phyloP scores from a whole-genome alignment of 2,888 invertebrate species.

The Malacosoma neustria region DNA sequence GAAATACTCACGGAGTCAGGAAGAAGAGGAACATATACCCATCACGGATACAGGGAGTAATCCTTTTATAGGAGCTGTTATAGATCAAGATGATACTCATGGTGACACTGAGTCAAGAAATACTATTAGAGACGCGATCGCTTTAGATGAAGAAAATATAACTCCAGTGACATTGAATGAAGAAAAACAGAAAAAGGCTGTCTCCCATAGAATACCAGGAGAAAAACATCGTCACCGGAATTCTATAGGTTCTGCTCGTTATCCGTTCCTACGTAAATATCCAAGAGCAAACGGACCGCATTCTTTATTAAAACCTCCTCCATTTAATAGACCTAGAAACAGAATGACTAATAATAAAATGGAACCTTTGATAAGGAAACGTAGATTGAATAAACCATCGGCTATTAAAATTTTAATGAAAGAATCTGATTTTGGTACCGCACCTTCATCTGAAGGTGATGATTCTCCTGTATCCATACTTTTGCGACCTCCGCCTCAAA shows the following conservation, averaged over 20 bases:
- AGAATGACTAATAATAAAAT: conserved; percentile 30
- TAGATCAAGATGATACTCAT: conserved; percentile 51
- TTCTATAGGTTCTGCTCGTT: conserved; percentile 31
- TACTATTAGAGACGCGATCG: conserved; percentile 31
- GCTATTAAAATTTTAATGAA: conserved; percentile 35
- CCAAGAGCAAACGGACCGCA: conserved; percentile 54
- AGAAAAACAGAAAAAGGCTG: conserved; percentile 35
- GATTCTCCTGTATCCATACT: conserved; percentile 34
- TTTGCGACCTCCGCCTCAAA: conserved; percentile 36
- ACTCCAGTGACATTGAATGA: conserved; percentile 27
- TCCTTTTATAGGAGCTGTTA: conserved; percentile 65
- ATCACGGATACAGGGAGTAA: conserved; percentile 55
- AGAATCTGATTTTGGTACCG: conserved; percentile 50
- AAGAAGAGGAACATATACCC: conserved; percentile 61
- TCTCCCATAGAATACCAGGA: conserved; percentile 28
- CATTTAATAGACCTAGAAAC: conserved; percentile 33
- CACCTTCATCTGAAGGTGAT: conserved; percentile 30
- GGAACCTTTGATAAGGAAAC: conserved; percentile 40
- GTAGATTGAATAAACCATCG: conserved; percentile 45
- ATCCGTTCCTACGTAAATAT: conserved; percentile 42
- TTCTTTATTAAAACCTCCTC: conserved; percentile 60
- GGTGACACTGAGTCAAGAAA: conserved; percentile 35
- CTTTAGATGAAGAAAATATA: conserved; percentile 32
- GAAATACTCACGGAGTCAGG: conserved; percentile 66
- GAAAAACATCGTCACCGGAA: conserved; percentile 48